These are phyloP conservation scores for Archegozetes longisetosus DNA, from an alignment of 1,140 invertebrate species.

Conservation along the genomic window DNA sequence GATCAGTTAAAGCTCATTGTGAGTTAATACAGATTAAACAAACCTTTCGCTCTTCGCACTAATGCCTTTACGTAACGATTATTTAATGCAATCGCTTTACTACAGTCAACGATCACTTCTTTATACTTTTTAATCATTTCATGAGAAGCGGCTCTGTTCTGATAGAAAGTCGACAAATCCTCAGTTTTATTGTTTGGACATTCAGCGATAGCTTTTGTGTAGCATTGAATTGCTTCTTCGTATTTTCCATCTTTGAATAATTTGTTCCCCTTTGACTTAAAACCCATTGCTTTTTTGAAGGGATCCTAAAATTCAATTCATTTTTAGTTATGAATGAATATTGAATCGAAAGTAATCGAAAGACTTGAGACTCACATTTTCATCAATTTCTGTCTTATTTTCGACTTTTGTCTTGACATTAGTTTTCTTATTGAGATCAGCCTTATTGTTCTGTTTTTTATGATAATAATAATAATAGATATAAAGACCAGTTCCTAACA, in stretches of 20 bases:
- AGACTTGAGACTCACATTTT: neutral
- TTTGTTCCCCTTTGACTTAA: slow-evolving; percentile 73
- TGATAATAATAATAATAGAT: slow-evolving; percentile 8
- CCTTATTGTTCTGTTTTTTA: neutral
- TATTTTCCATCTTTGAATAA: slow-evolving; percentile 70
- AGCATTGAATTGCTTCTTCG: slow-evolving; percentile 67
- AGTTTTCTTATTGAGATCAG: neutral
- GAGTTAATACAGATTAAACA: neutral
- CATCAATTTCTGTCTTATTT: slow-evolving; percentile 1
- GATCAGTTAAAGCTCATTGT: slow-evolving; percentile 12
- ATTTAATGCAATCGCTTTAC: slow-evolving; percentile 64
- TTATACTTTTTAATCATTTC: slow-evolving; percentile 67
- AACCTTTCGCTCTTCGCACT: slow-evolving; percentile 53
- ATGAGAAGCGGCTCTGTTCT: slow-evolving; percentile 86
- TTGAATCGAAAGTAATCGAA: neutral
- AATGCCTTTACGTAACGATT: slow-evolving; percentile 78
- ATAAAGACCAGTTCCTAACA: slow-evolving; percentile 4
- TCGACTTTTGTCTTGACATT: neutral
- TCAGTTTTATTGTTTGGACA: slow-evolving; percentile 54
- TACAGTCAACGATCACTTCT: slow-evolving; percentile 69
- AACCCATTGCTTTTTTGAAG: slow-evolving; percentile 39
- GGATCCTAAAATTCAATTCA: neutral
- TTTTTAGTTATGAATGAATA: neutral
- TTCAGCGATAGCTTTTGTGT: slow-evolving; percentile 69
- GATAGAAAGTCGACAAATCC: slow-evolving; percentile 76